Conservation (phyloP, 1,140 invertebrate genomes). For the Heliconius hewitsoni region DNA sequence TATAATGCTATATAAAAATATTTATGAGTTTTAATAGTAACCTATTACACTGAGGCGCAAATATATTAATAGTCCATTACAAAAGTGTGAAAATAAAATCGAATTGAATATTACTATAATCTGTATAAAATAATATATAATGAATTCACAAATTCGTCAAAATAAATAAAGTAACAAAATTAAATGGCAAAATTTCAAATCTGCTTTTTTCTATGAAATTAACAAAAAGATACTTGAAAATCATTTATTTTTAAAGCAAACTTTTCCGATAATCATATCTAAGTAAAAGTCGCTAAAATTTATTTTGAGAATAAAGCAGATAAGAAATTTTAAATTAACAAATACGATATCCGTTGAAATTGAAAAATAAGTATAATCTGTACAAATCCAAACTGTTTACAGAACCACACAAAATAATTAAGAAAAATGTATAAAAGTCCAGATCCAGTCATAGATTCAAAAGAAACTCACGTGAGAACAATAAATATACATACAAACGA, state of each 20-base stretch:
- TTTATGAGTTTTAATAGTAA: not conserved
- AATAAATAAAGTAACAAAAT: not conserved
- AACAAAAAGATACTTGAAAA: not conserved
- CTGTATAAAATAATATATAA: not conserved
- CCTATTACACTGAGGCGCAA: not conserved
- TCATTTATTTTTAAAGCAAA: slow-evolving; percentile 2
- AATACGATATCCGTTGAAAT: slow-evolving; percentile 1
- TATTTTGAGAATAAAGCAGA: not conserved
- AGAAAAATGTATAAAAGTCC: not conserved
- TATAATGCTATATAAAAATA: not conserved
- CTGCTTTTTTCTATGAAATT: not conserved
- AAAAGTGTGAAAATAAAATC: not conserved
- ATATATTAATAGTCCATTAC: not conserved
- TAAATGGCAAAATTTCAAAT: not conserved
- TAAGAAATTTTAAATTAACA: not conserved
- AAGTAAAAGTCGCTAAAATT: not conserved
- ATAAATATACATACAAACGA: slow-evolving; percentile 9
- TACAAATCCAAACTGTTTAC: not conserved
- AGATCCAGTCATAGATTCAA: slow-evolving; percentile 4
- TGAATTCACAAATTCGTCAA: not conserved
- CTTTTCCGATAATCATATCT: not conserved
- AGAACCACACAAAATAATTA: not conserved
- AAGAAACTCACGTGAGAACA: not conserved
- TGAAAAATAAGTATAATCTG: not conserved
- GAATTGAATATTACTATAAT: not conserved